These are phyloP conservation scores for Blomia tropicalis DNA, from an alignment of 2,888 invertebrate species.

Conservation along the genomic window DNA sequence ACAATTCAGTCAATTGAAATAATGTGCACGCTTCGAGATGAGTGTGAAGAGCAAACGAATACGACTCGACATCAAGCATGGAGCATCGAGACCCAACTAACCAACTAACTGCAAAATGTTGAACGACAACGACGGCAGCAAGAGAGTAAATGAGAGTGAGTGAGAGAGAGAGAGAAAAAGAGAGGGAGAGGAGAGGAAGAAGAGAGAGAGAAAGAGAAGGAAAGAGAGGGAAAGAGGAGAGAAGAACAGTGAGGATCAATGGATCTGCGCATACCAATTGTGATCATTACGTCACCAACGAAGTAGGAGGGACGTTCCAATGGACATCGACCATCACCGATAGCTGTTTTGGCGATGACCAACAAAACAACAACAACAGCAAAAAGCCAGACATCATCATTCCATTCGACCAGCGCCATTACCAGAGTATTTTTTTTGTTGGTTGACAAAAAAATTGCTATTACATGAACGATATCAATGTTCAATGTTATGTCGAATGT, in stretches of 20 bases:
- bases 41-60: neutral
- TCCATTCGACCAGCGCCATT: too few species aligned
- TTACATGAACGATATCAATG: too few species aligned
- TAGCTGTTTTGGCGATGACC: neutral
- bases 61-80: neutral
- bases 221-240: neutral
- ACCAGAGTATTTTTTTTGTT: too few species aligned
- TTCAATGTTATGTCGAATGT: too few species aligned
- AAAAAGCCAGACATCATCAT: too few species aligned
- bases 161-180: neutral
- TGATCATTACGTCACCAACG: neutral
- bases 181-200: neutral
- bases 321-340: neutral
- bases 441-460: too few species aligned
- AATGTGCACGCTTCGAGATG: neutral
- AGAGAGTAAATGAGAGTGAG: neutral
- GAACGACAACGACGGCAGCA: neutral
- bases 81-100: slow-evolving; percentile 9
- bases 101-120: neutral
- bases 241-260: too few species aligned
- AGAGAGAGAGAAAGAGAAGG: slow-evolving; percentile 10
- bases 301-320: neutral
- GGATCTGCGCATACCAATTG: neutral
- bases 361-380: too few species aligned
- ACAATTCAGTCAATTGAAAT: neutral